phyloP scores from a whole-genome alignment of 1,140 invertebrate species.

The Idris sp. region DNA sequence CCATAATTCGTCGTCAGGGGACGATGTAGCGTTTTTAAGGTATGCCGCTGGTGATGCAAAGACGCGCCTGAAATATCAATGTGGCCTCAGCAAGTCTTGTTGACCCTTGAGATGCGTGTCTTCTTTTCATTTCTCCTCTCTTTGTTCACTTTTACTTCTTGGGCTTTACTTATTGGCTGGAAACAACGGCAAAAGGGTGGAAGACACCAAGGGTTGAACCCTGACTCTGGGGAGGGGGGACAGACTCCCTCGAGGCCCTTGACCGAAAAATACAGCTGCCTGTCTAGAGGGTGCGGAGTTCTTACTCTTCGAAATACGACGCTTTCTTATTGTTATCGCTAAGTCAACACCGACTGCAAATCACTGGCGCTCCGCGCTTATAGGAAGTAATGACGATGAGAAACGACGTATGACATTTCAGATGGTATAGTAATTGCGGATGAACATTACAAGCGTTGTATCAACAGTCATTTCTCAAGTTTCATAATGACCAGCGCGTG shows the following conservation, averaged over 20 bases:
- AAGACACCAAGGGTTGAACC: constrained; percentile 51
- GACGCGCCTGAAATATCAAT: constrained; percentile 74
- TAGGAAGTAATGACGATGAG: constrained; percentile 21
- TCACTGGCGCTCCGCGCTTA: constrained; percentile 44
- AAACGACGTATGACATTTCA: constrained; percentile 20
- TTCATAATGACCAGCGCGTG: constrained; percentile 28
- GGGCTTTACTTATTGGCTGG: constrained; percentile 72
- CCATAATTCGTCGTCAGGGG: constrained; percentile 28
- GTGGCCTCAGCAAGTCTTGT: constrained; percentile 57
- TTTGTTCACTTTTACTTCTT: constrained; percentile 42
- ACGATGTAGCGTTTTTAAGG: constrained; percentile 27
- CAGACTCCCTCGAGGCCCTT: constrained; percentile 64
- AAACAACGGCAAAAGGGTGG: constrained; percentile 48
- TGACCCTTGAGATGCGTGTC: constrained; percentile 55
- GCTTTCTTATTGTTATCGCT: constrained; percentile 62
- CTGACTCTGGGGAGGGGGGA: constrained; percentile 34
- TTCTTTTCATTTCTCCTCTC: constrained; percentile 47
- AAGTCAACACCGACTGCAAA: constrained; percentile 58
- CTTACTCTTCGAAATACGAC: constrained; percentile 49
- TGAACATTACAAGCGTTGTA: constrained; percentile 20
- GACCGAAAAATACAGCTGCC: constrained; percentile 67
- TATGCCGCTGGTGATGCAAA: constrained; percentile 68
- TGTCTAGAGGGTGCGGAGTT: constrained; percentile 50
- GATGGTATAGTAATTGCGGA: constrained; percentile 23
- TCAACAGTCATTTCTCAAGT: constrained; percentile 41